Conservation (phyloP, 2,888 invertebrate species). For the Mythimna vitellina region DNA sequence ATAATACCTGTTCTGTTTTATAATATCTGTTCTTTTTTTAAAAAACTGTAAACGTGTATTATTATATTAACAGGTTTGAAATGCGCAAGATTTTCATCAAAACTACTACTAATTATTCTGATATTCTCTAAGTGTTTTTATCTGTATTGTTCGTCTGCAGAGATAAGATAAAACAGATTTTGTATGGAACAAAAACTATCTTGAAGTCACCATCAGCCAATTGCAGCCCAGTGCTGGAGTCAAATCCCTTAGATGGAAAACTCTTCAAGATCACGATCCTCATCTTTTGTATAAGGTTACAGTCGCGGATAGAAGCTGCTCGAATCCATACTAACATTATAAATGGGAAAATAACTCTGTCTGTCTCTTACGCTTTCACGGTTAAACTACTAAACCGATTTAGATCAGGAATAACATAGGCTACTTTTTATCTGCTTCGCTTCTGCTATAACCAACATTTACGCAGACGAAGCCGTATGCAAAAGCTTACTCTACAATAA, state of each 20-base stretch:
- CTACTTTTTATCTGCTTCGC: too few species aligned
- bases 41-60: background rate
- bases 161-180: slow-evolving; percentile 42
- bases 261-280: background rate
- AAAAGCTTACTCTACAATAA: background rate
- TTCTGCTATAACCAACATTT: too few species aligned
- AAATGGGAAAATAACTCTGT: too few species aligned
- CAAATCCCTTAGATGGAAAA: background rate
- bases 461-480: background rate
- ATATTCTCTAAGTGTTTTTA: slow-evolving; percentile 28
- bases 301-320: too few species aligned
- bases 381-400: background rate
- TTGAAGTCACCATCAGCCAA: slow-evolving; percentile 9
- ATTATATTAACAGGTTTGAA: background rate
- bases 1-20: too few species aligned
- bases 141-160: slow-evolving; percentile 36
- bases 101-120: slow-evolving; percentile 17
- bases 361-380: too few species aligned
- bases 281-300: too few species aligned
- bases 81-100: slow-evolving; percentile 13
- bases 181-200: slow-evolving; percentile 22
- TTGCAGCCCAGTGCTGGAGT: background rate
- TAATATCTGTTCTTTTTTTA: too few species aligned
- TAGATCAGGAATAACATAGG: too few species aligned
- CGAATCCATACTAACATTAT: too few species aligned